Base-by-base conservation (phyloP, 1,140 invertebrate genomes). In the Choristoneura fumiferana region DNA sequence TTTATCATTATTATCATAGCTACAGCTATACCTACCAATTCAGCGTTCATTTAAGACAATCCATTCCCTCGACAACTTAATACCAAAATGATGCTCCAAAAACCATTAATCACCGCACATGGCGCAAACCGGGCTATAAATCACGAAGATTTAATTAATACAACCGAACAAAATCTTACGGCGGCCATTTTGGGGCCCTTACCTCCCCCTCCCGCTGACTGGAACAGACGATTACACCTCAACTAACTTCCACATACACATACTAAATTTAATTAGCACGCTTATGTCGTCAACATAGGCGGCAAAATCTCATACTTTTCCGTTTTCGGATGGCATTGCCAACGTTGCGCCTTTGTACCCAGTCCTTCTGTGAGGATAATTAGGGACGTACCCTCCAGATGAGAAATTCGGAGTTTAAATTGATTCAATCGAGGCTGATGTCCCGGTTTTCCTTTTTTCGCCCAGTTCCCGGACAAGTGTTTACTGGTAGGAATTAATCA, bases 91-190 rank as follows among this genome's bases (percentile, higher is more conserved):
- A 29, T 29, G 22, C 22, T 29, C 13, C 71, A 69, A 82, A 78
- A 80, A 76, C 76, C 68, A 84, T 87, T 81, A 83, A 87, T 87
- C 80, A 84, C 62, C 71, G 60, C 79, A 83, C 69, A 76, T 77
- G 77, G 60, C 70, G 70, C 73, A 64, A 70, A 60, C 70, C n/a
- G n/a, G n/a, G 63, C 70, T 65, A 85, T 88, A 88, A 87, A 88
- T 88, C 80, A 88, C 76, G 76, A 88, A 87, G 84, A 87, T 87
- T 88, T 85, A 88, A 87, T 88, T 84, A 88, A 84, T 85, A 81
- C 78, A 74, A 73, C 77, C 73, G 78, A 79, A 85, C 82, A 73
- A 87, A 88, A 88, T 88, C 85, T 88, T 88, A 88, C 83, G 69
- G 76, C 73, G 60, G 84, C 83, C 85, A 87, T 87, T 77, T 85